Base-by-base conservation (phyloP, 2,113 vertebrate species). In the Emydura subglobosa region DNA sequence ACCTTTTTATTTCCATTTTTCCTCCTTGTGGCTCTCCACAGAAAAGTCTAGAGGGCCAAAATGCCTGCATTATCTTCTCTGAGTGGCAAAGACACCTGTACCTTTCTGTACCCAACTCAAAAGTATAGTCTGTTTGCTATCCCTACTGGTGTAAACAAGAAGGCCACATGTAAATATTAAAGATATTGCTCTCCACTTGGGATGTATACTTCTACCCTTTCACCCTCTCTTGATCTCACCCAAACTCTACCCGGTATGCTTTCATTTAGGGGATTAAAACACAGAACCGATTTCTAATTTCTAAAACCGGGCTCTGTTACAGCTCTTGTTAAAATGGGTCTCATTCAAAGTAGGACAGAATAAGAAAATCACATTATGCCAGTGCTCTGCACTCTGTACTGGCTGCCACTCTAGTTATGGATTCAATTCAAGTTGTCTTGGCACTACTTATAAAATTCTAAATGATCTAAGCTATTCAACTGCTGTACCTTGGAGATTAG, bases 271-370 rank as follows among this genome's bases (percentile, higher is more conserved):
- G 72, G 72, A 76, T 76, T 76, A 44, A 76, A 76, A 76, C 42
- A 76, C 22, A 24, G 42, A 76, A 39, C 39, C 42, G 72, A 44
- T 44, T 44, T 76, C 42, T 74, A 44, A 24, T 25, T 19, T 44
- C 10, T 27, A 76, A 76, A 76, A 44, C 24, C 42, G 27, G 4
- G 31, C 51, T 74, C 89, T 10, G 2, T 50, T 59, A 31, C 78
- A 79, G 4, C 3, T 85, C 6, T 11, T 79, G 85, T 79, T 5
- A 55, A 88, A 89, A 31, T 0, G 0, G 0, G 0, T 85, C 85
- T 85, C 90, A 1, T 25, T 86, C 3, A 1, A 47, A 91, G 7
- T 16, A 72, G 16, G 65, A 74, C 79, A n/a, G 84, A 90, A 44
- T 54, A 79, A 50, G 27, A 57, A 57, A 14, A 53, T 17, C 16